Evolutionary conservation across 2,797 vertebrate genomes (phyloP).

Genomic region (Muscicapa striata): DNA sequence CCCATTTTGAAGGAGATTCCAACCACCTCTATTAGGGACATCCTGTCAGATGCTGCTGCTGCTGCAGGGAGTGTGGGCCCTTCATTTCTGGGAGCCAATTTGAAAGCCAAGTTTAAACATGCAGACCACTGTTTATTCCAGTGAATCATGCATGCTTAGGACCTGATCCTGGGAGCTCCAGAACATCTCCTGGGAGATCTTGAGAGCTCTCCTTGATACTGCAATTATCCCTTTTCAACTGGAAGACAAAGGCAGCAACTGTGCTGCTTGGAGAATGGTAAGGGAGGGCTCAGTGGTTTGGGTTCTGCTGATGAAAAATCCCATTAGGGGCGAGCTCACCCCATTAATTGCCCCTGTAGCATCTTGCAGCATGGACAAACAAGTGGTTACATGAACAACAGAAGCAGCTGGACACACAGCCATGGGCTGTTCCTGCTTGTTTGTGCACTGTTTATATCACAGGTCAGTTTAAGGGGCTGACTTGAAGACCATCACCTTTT

Average conservation of each 20-base stretch:
- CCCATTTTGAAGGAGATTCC: neutral
- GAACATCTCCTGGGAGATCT: constrained; percentile 62
- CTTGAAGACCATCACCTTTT: neutral
- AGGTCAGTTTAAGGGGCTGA: neutral
- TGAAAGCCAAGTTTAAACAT: constrained; percentile 25
- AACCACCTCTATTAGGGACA: neutral
- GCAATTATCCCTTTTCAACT: constrained; percentile 27
- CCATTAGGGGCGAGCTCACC: neutral
- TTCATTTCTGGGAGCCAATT: neutral
- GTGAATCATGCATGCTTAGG: constrained; percentile 17
- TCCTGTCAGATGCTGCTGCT: neutral
- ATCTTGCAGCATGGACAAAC: neutral
- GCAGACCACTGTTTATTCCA: constrained; percentile 41
- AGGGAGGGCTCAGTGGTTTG: neutral
- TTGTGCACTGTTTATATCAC: neutral
- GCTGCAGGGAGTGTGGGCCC: neutral
- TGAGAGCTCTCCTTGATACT: neutral
- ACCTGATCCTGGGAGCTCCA: neutral
- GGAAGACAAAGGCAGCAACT: neutral
- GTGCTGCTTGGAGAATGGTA: neutral
- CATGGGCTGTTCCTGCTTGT: neutral
- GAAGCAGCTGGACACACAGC: neutral
- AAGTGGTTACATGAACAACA: neutral
- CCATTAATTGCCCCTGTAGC: neutral
- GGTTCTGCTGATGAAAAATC: constrained; percentile 32